Evolutionary conservation across 2,888 invertebrate genomes (phyloP).

Genomic region (Subacronicta megacephala): DNA sequence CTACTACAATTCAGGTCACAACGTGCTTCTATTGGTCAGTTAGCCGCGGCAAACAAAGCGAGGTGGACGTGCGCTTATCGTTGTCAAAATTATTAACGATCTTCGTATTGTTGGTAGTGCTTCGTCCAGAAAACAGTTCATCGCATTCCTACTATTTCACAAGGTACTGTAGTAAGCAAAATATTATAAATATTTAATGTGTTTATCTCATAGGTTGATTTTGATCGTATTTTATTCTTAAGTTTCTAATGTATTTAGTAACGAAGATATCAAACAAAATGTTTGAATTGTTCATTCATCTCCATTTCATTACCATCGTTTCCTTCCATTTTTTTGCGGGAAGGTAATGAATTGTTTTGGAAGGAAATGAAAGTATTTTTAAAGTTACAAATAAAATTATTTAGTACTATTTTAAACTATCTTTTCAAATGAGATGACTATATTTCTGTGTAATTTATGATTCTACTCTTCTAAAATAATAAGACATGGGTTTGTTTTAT

Average conservation of each 20-base stretch:
- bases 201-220: background rate
- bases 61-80: background rate
- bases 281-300: conserved; percentile 1
- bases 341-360: conserved; percentile 1
- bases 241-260: background rate
- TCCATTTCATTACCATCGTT: conserved; percentile 1
- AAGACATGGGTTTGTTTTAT: background rate
- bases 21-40: too few relatives aligned
- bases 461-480: background rate
- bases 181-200: background rate
- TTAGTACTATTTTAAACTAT: background rate
- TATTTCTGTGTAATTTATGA: background rate
- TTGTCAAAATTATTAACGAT: background rate
- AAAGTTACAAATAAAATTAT: background rate
- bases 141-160: background rate
- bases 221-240: conserved; percentile 1
- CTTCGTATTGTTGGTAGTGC: too few relatives aligned
- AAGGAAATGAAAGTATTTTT: background rate
- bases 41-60: conserved; percentile 1
- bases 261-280: background rate
- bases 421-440: background rate
- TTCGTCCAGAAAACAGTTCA: background rate
- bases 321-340: conserved; percentile 1
- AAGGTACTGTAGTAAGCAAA: background rate
- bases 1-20: too few relatives aligned